phyloP scores from a whole-genome alignment of 2,888 invertebrate genomes.

The Oscheius sp. region DNA sequence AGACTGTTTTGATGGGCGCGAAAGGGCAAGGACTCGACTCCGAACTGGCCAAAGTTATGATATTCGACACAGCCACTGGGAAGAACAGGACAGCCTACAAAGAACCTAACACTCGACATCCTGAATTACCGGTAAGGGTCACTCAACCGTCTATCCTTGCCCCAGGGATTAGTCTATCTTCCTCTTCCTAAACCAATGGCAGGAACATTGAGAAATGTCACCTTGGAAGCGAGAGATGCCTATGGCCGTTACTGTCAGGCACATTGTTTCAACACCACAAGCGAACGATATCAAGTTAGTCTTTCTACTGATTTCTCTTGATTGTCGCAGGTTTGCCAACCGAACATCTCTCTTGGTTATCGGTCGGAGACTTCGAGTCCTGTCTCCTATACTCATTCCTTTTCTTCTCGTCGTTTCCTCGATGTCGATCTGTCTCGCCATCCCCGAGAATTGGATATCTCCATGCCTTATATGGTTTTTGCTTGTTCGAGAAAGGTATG shows the following conservation, averaged over 20 bases:
- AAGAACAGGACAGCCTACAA: constrained; percentile 44
- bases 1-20: constrained; percentile 64
- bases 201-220: constrained; percentile 53
- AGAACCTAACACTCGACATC: constrained; percentile 29
- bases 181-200: constrained; percentile 66
- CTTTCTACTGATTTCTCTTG: too few relatives aligned
- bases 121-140: constrained; percentile 20
- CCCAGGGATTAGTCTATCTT: constrained; percentile 67
- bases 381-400: constrained; percentile 55
- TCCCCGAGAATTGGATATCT: constrained; percentile 56
- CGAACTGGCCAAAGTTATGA: constrained; percentile 46
- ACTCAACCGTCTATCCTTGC: not conserved
- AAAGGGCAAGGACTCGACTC: constrained; percentile 50
- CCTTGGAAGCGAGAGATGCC: constrained; percentile 66
- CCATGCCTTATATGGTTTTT: constrained; percentile 67
- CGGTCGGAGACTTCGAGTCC: constrained; percentile 51
- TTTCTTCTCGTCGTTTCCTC: constrained; percentile 54
- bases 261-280: constrained; percentile 67
- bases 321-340: constrained; percentile 62
- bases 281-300: constrained; percentile 66
- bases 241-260: constrained; percentile 71
- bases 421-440: constrained; percentile 67
- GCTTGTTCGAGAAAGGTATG: constrained; percentile 65
- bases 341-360: constrained; percentile 57
- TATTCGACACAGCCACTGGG: constrained; percentile 42